Percentiles rank a stretch among this genome's conserved stretches.
Evolutionary conservation across 2,888 invertebrate species (phyloP).

Genomic region (Bellardia pandia): DNA sequence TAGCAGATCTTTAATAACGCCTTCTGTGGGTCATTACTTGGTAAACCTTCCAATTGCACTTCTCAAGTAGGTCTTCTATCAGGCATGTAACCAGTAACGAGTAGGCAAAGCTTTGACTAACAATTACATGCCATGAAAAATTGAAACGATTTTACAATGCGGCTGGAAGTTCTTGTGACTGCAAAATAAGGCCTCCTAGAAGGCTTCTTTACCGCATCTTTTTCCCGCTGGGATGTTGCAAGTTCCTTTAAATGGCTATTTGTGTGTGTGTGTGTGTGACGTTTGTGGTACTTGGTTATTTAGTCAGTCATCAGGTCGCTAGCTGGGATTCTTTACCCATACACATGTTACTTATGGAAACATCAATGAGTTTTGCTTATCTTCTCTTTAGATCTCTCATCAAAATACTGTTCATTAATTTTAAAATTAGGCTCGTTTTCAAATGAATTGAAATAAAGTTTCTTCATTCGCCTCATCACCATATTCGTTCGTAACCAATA

Average conservation of each 20-base stretch:
- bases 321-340: conserved; percentile 5
- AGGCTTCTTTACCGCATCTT: too few relatives aligned
- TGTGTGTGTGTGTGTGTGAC: neutral
- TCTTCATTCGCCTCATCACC: conserved; percentile 57
- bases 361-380: conserved; percentile 76
- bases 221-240: conserved; percentile 5
- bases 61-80: too few relatives aligned
- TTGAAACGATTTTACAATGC: too few relatives aligned
- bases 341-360: conserved; percentile 51
- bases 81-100: too few relatives aligned
- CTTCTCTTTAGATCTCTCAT: conserved; percentile 81
- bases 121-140: too few relatives aligned
- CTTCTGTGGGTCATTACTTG: too few relatives aligned
- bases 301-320: conserved; percentile 9
- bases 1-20: too few relatives aligned
- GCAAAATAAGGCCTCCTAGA: too few relatives aligned
- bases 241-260: neutral
- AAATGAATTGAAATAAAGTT: conserved; percentile 67
- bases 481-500: neutral
- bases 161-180: too few relatives aligned
- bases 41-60: too few relatives aligned
- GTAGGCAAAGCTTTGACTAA: too few relatives aligned
- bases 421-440: conserved; percentile 83
- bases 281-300: neutral
- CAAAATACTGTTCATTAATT: conserved; percentile 83